Conservation (phyloP, 2,113 vertebrate species). For the Gobius niger region DNA sequence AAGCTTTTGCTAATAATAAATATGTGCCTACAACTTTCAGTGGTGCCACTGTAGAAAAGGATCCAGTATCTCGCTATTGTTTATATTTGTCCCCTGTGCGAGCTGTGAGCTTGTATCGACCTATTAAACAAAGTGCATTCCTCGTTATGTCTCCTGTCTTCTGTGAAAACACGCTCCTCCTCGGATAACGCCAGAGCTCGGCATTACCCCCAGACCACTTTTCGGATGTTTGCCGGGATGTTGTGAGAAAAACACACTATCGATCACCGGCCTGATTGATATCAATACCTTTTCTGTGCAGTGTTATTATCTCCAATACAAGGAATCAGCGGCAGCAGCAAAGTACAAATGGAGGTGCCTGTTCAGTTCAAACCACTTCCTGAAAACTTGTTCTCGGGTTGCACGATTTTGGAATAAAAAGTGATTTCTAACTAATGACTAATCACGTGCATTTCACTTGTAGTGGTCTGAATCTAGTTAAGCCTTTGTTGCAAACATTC, state of each 20-base stretch:
- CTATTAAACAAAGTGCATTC: constrained; percentile 60
- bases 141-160: constrained; percentile 14
- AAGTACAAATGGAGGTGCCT: neutral
- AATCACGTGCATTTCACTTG: no score
- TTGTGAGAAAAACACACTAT: constrained; percentile 14
- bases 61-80: constrained; percentile 25
- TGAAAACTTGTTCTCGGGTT: neutral
- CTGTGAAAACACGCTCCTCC: neutral
- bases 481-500: no score
- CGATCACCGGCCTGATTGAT: constrained; percentile 14
- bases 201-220: neutral
- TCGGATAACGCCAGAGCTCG: neutral
- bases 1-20: constrained; percentile 41
- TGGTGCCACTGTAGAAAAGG: constrained; percentile 31
- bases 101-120: constrained; percentile 36
- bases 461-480: no score
- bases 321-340: constrained; percentile 7
- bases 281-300: constrained; percentile 8
- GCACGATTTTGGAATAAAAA: no score
- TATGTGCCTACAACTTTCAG: constrained; percentile 52
- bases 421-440: no score
- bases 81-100: constrained; percentile 32
- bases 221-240: neutral
- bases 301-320: constrained; percentile 21
- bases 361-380: neutral